phyloP scores from a whole-genome alignment of 2,888 invertebrate species.

The Eupithecia dodoneata region DNA sequence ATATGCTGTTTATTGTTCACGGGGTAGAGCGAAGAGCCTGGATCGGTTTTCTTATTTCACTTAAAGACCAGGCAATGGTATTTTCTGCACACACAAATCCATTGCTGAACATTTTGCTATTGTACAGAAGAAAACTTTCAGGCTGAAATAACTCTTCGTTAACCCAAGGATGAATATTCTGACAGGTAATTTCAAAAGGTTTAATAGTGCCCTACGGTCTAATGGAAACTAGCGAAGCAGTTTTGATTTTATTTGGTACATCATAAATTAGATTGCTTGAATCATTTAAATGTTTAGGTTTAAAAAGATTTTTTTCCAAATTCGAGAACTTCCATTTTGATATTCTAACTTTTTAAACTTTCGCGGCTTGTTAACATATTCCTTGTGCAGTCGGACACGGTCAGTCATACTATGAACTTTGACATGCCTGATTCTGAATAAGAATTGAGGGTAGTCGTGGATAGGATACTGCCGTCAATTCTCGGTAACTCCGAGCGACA shows the following conservation, averaged over 20 bases:
- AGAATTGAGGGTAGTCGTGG: too few relatives aligned
- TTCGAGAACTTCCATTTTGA: background rate
- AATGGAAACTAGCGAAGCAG: background rate
- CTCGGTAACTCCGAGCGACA: too few relatives aligned
- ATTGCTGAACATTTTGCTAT: background rate
- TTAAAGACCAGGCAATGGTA: background rate
- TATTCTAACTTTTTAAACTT: background rate
- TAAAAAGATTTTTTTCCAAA: too few relatives aligned
- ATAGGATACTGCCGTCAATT: too few relatives aligned
- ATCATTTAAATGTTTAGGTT: background rate
- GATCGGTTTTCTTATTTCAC: conserved; percentile 11
- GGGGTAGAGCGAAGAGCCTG: conserved; percentile 15
- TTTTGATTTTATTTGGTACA: background rate
- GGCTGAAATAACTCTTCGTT: background rate
- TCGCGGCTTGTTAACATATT: too few relatives aligned
- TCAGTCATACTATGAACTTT: too few relatives aligned
- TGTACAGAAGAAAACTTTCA: background rate
- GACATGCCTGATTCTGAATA: too few relatives aligned
- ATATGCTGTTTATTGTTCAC: conserved; percentile 56
- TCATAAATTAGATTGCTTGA: background rate
- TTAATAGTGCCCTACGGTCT: background rate
- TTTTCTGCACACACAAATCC: background rate
- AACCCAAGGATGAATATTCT: background rate
- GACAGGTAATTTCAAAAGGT: background rate
- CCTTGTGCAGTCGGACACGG: too few relatives aligned